Base-by-base conservation (phyloP, 2,888 invertebrate genomes). In the Eucera pruinosa region DNA sequence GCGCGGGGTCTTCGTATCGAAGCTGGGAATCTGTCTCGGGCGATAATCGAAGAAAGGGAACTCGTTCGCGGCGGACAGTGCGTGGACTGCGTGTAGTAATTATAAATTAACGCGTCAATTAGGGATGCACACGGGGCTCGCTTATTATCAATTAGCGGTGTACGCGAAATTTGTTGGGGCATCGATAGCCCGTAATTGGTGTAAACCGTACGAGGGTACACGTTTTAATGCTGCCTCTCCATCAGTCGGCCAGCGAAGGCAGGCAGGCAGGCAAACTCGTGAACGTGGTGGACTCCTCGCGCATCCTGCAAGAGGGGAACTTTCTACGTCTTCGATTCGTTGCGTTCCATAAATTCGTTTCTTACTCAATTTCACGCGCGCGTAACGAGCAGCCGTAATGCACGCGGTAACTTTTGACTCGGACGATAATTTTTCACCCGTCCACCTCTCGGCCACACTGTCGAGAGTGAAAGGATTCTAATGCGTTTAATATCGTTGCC, bases 291-390 rank as follows among this genome's bases (percentile, higher is more conserved):
- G n/a, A n/a, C n/a, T n/a, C n/a, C n/a, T n/a, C n/a, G n/a, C n/a
- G n/a, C n/a, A n/a, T n/a, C n/a, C n/a, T n/a, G 62, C 18, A 27
- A 27, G 52, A 27, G 15, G 27, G 39, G 18, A 33, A 66, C 70
- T 71, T 67, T 67, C 68, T 57, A 57, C 71, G 48, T 67, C 23
- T 67, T 71, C 68, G 71, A 71, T 71, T 71, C 68, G 71, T 57
- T 39, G 68, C 68, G 68, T 57, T 71, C 33, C 71, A 71, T 71
- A 71, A 71, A 71, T 71, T 71, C 68, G 68, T 71, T 71, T 71
- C 68, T 71, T 67, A 54, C 67, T 70, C 67, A 48, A 70, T 70
- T 70, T 70, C 67, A 70, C 70, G 70, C 55, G 66, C 68, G 70
- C 70, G 70, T 70, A 70, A 70, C 70, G 70, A 70, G 70, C 67